These are phyloP conservation scores for Balanococcus diminutus DNA, from an alignment of 2,888 invertebrate genomes.

Conservation along the genomic window DNA sequence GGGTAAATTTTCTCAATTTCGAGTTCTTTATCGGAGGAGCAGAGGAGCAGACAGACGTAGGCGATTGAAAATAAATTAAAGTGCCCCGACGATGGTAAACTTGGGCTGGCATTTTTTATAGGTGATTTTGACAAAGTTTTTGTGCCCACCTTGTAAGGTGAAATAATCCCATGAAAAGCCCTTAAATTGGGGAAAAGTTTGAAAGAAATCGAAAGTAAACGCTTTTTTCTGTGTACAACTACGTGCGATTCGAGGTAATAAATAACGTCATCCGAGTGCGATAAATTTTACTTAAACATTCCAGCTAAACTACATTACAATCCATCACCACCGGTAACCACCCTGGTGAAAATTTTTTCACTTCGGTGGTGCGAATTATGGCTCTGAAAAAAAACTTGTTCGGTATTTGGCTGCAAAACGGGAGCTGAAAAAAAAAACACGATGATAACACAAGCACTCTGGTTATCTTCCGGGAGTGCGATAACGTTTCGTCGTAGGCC, in stretches of 20 bases:
- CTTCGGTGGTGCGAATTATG: neutral
- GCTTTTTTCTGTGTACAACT: neutral
- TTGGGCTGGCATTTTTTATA: neutral
- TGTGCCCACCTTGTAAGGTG: neutral
- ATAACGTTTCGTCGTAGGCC: neutral
- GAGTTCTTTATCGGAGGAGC: no score
- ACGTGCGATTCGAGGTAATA: neutral
- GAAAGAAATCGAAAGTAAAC: neutral
- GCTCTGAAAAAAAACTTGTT: no score
- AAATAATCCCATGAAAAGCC: neutral
- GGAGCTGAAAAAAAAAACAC: neutral
- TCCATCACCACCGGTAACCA: neutral
- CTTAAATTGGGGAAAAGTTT: neutral
- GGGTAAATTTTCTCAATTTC: neutral
- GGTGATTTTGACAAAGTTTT: neutral
- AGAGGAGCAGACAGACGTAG: neutral
- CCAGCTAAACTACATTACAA: slow-evolving; percentile 8
- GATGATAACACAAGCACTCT: neutral
- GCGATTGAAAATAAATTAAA: neutral
- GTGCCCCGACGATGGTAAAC: neutral
- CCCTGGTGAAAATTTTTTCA: neutral
- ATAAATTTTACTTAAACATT: slow-evolving; percentile 12
- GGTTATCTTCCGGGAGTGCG: slow-evolving; percentile 7
- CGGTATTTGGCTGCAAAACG: neutral
- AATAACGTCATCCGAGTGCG: neutral